A percentile compares a stretch with the other conserved stretches of the same genome.
phyloP scores from a whole-genome alignment of 2,888 invertebrate genomes.

The Proisotoma minuta region DNA sequence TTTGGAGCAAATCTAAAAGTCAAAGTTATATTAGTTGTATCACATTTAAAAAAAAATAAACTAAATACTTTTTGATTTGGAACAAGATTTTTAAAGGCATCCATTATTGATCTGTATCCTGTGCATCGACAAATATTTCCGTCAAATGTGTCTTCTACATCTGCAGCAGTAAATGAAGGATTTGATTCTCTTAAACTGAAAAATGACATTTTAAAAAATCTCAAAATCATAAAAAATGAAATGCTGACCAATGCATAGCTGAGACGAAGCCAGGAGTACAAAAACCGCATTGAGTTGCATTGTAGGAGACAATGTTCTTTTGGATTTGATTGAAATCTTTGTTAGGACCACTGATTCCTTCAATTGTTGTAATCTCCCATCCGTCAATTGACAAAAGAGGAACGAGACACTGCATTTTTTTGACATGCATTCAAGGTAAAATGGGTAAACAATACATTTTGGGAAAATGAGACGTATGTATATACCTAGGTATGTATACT shows the following conservation, averaged over 20 bases:
- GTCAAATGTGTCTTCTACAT: slow-evolving; percentile 65
- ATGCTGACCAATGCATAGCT: slow-evolving; percentile 53
- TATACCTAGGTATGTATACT: not conserved
- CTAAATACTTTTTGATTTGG: no score
- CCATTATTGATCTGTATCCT: slow-evolving; percentile 66
- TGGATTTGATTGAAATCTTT: slow-evolving; percentile 66
- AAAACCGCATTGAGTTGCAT: slow-evolving; percentile 58
- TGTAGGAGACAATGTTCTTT: slow-evolving; percentile 59
- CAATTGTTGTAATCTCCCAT: slow-evolving; percentile 67
- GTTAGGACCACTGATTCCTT: slow-evolving; percentile 65
- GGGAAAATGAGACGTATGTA: slow-evolving; percentile 1
- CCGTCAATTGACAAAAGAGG: slow-evolving; percentile 62
- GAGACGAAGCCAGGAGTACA: slow-evolving; percentile 75
- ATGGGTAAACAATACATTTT: not conserved
- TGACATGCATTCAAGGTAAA: not conserved
- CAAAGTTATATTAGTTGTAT: no score
- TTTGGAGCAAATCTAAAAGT: no score
- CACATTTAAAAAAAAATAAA: no score
- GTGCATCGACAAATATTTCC: slow-evolving; percentile 66
- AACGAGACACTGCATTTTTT: slow-evolving; percentile 58
- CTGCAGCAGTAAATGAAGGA: slow-evolving; percentile 57
- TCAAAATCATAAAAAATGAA: not conserved
- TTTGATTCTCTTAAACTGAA: slow-evolving; percentile 29
- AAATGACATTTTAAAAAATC: not conserved
- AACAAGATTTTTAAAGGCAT: slow-evolving; percentile 70